Evolutionary conservation across 2,113 vertebrate genomes (phyloP).

Genomic region (Chionodraco myersi): DNA sequence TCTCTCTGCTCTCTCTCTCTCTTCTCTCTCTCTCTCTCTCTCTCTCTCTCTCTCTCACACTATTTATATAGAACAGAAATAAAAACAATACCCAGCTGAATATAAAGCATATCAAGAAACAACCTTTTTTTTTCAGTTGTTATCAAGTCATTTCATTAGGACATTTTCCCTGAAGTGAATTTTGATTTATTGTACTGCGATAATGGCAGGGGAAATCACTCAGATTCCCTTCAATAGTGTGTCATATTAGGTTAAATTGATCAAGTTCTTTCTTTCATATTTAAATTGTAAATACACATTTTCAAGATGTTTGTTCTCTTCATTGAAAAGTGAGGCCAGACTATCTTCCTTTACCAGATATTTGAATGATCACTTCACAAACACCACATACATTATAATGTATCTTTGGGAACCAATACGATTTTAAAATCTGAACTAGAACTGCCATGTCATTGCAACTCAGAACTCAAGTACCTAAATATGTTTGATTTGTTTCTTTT

Average conservation of each 20-base stretch:
- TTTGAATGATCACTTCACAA: background rate
- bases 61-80: slow-evolving; percentile 6
- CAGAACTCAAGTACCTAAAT: background rate
- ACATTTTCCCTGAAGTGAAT: no score
- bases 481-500: background rate
- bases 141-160: background rate
- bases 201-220: no score
- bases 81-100: no score
- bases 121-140: background rate
- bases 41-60: background rate
- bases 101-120: no score
- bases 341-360: background rate
- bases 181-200: no score
- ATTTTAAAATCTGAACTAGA: background rate
- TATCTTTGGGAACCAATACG: background rate
- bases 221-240: no score
- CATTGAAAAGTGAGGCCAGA: background rate
- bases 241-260: no score
- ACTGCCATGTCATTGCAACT: background rate
- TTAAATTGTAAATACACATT: no score
- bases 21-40: no score
- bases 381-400: background rate
- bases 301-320: no score
- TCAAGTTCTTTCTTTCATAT: no score
- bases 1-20: background rate